Percentiles rank a stretch among this genome's conserved stretches.
Conservation (phyloP, 2,113 vertebrate species). For the Anguilla japonica region DNA sequence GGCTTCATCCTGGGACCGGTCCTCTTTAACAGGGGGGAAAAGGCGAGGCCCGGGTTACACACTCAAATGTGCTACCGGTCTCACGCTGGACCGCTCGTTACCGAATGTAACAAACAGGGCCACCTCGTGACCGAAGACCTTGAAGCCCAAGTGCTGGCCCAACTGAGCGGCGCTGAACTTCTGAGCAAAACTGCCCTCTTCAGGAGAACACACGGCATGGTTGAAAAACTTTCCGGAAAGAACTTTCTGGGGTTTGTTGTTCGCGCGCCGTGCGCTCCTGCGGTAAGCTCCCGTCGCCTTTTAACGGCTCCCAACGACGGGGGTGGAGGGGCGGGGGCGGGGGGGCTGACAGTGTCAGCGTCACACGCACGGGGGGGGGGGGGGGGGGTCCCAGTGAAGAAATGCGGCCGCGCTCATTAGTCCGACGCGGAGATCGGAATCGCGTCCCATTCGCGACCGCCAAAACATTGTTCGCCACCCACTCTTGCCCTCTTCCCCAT, state of each 20-base stretch:
- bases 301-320: too few relatives aligned
- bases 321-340: too few relatives aligned
- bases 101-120: neutral
- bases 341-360: neutral
- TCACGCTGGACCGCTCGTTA: neutral
- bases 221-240: neutral
- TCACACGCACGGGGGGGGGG: neutral
- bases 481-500: constrained; percentile 64
- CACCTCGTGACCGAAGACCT: neutral
- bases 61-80: neutral
- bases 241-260: neutral
- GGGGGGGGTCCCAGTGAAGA: neutral
- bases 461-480: constrained; percentile 60
- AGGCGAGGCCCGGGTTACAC: neutral
- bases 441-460: constrained; percentile 41
- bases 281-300: too few relatives aligned
- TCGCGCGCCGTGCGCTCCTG: too few relatives aligned
- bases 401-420: neutral
- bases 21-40: constrained; percentile 25
- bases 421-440: neutral
- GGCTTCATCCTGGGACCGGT: constrained; percentile 68
- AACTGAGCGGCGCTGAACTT: neutral
- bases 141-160: neutral
- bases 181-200: neutral
- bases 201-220: neutral